A percentile compares a stretch with the other conserved stretches of the same genome.
Evolutionary conservation across 2,797 vertebrate genomes (phyloP).

Genomic region (Sciaenops ocellatus): DNA sequence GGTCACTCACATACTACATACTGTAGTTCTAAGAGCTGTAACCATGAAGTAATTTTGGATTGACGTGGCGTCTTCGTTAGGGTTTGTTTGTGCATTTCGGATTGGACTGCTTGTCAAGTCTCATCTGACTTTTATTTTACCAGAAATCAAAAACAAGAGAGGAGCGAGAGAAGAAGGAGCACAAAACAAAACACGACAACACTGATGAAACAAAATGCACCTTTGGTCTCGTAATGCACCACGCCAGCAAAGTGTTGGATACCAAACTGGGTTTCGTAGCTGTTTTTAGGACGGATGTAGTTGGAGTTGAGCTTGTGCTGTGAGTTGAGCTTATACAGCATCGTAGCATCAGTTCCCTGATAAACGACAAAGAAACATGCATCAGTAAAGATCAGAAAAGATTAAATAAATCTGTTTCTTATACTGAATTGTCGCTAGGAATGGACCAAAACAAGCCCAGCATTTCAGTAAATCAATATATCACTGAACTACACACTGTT

Average conservation of each 20-base stretch:
- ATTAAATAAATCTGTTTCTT: not conserved
- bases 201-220: slow-evolving; percentile 65
- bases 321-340: slow-evolving; percentile 96
- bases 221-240: slow-evolving; percentile 96
- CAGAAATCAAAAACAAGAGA: not conserved
- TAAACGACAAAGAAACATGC: not conserved
- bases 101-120: not conserved
- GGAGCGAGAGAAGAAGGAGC: not conserved
- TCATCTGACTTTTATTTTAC: slow-evolving; percentile 3
- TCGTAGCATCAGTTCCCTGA: slow-evolving; percentile 95
- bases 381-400: not conserved
- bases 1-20: not conserved
- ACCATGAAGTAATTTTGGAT: not conserved
- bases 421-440: not conserved
- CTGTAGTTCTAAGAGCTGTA: not conserved
- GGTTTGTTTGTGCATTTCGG: not conserved
- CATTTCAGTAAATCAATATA: not conserved
- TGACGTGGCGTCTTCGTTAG: too few species aligned
- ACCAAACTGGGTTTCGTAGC: slow-evolving; percentile 94
- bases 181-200: not conserved
- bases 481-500: too few species aligned
- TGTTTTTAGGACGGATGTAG: slow-evolving; percentile 95
- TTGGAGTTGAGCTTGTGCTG: slow-evolving; percentile 95
- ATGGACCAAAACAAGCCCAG: not conserved
- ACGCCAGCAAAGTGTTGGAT: slow-evolving; percentile 98